Evolutionary conservation across 2,797 vertebrate genomes (phyloP).

Genomic region (Eulemur rubriventer): DNA sequence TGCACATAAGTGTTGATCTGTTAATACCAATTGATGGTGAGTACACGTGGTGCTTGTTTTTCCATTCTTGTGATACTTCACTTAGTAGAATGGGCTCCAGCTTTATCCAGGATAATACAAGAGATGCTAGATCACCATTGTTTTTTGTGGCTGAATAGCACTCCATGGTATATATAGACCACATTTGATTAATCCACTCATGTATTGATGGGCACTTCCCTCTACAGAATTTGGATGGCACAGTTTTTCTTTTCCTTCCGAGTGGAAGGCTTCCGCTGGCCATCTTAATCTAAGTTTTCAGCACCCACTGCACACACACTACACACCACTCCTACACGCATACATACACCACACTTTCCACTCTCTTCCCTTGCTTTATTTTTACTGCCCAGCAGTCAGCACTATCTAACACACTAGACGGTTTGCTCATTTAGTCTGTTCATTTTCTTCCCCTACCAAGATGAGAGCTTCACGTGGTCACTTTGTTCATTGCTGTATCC

Average conservation of each 20-base stretch:
- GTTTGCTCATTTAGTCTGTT: not conserved
- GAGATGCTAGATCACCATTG: too few relatives aligned
- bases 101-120: too few relatives aligned
- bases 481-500: not conserved
- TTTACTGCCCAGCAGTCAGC: not conserved
- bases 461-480: not conserved
- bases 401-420: not conserved
- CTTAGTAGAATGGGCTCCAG: too few relatives aligned
- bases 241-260: not conserved
- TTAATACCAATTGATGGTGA: too few relatives aligned
- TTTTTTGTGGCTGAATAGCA: too few relatives aligned
- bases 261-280: not conserved
- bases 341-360: not conserved
- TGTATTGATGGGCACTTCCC: too few relatives aligned
- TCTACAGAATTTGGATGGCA: not conserved
- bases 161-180: too few relatives aligned
- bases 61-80: too few relatives aligned
- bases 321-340: not conserved
- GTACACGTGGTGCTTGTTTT: too few relatives aligned
- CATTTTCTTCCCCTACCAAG: not conserved
- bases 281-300: not conserved
- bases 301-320: not conserved
- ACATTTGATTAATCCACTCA: too few relatives aligned
- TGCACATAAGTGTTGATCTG: too few relatives aligned
- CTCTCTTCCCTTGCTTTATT: not conserved